Percentiles rank a stretch among this genome's conserved stretches.
Conservation (phyloP, 2,113 vertebrate species). For the Anser brachyrhynchus region DNA sequence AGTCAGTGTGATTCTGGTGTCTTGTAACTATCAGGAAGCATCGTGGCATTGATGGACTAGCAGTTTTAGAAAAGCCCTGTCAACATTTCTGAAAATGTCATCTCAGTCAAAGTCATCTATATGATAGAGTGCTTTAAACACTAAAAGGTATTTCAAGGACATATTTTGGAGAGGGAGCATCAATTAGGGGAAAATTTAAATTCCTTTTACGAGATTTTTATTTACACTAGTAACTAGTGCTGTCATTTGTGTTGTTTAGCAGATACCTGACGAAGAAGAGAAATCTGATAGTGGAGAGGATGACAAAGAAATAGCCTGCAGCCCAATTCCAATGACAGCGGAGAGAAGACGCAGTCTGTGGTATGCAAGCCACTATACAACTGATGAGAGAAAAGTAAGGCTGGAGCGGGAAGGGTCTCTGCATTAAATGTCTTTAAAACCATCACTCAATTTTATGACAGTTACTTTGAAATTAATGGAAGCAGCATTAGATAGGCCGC, state of each 20-base stretch:
- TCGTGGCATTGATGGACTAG: not conserved
- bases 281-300: conserved; percentile 79
- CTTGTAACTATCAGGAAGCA: not conserved
- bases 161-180: not conserved
- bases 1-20: not conserved
- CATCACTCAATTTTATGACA: not conserved
- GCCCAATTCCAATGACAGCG: conserved; percentile 76
- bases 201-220: not conserved
- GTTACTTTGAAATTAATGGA: not conserved
- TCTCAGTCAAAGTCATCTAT: not conserved
- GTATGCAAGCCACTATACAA: conserved; percentile 87
- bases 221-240: not conserved
- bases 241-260: conserved; percentile 54
- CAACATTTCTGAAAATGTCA: not conserved
- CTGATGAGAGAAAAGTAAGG: conserved; percentile 93
- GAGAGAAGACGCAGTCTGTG: conserved; percentile 88
- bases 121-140: not conserved
- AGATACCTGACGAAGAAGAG: conserved; percentile 76
- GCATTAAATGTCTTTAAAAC: not conserved
- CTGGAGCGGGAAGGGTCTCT: not conserved
- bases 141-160: not conserved
- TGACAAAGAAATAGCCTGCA: conserved; percentile 77
- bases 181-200: not conserved
- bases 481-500: not conserved
- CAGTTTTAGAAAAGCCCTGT: not conserved